Percentiles rank a stretch among this genome's conserved stretches.
phyloP scores from a whole-genome alignment of 1,140 invertebrate genomes.

The Drosophila dunni region DNA sequence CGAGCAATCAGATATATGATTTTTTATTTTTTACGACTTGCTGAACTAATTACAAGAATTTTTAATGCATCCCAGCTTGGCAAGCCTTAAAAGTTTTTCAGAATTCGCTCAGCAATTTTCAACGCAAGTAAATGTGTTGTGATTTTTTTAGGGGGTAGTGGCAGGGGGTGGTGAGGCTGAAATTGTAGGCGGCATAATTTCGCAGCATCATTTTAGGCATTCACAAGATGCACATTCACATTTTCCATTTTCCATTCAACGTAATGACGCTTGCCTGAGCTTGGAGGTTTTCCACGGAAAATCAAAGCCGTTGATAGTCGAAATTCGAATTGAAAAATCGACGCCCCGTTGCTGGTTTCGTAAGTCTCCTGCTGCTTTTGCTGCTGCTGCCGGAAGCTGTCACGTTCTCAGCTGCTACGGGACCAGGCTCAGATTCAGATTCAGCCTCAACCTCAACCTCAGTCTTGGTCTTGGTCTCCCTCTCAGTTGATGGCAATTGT shows the following conservation, averaged over 20 bases:
- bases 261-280: constrained; percentile 17
- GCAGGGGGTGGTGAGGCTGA: constrained; percentile 10
- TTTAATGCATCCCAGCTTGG: constrained; percentile 25
- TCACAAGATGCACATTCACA: constrained; percentile 12
- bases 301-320: constrained; percentile 60
- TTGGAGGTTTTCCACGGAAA: constrained; percentile 45
- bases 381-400: constrained; percentile 62
- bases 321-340: constrained; percentile 63
- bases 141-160: constrained; percentile 22
- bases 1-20: constrained; percentile 30
- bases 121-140: constrained; percentile 20
- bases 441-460: not conserved
- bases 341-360: constrained; percentile 28
- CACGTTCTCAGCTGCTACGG: constrained; percentile 60
- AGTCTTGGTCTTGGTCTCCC: constrained; percentile 4
- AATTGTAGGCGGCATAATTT: constrained; percentile 30
- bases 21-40: constrained; percentile 64
- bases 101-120: constrained; percentile 23
- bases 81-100: constrained; percentile 34
- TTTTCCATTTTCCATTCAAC: constrained; percentile 31
- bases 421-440: not conserved
- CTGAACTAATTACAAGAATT: constrained; percentile 65
- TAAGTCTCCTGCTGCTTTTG: not conserved
- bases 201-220: constrained; percentile 27
- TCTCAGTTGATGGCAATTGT: constrained; percentile 75